Evolutionary conservation across 1,140 invertebrate species (phyloP), one percentile per base, ranked within the genome.

Genomic region (Drosophila parvula): DNA sequence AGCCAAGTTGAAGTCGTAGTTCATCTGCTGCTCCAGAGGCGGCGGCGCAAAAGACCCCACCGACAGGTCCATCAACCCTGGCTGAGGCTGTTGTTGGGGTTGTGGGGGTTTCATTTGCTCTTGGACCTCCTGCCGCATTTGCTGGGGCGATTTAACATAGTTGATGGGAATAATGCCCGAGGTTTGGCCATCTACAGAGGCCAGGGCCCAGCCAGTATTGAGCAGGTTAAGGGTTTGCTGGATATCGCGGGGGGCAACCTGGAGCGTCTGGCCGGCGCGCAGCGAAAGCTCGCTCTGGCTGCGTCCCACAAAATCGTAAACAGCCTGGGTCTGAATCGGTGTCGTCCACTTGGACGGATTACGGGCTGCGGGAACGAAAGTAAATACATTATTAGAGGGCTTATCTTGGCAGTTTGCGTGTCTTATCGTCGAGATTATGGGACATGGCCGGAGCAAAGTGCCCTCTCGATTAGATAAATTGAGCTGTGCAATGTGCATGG

Each of bases 151-250:
- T 90, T 94, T 95, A 1, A 98, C 94, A 91, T 98, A 98, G 90
- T 96, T 97, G 1, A 95, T 94, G 4, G 97, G 97, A 48, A 98
- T 94, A 0, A 98, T 91, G 4, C 97, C 97, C 3, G 94, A 93
- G 34, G 93, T 94, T 60, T 94, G 93, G 44, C 94, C 94, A 92
- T 97, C 95, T 47, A 94, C 92, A 5, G 95, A 94, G 0, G 95
- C 96, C 92, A 95, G 93, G 6, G 95, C 94, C 96, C 96, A 97
- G n/a, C 96, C 96, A 3, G 95, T 94, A 78, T 94, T 94, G 84
- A 94, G 10, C 94, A 92, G 79, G 93, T 93, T 48, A 61, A 93
- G 91, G 64, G 94, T 94, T 71, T 96, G 95, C 91, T 98, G 97
- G 11, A 97, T 92, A 83, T 96, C 94, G 90, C 96, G 95, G 0